Conservation (phyloP, 2,888 invertebrate genomes). For the Dryomyza anilis region DNA sequence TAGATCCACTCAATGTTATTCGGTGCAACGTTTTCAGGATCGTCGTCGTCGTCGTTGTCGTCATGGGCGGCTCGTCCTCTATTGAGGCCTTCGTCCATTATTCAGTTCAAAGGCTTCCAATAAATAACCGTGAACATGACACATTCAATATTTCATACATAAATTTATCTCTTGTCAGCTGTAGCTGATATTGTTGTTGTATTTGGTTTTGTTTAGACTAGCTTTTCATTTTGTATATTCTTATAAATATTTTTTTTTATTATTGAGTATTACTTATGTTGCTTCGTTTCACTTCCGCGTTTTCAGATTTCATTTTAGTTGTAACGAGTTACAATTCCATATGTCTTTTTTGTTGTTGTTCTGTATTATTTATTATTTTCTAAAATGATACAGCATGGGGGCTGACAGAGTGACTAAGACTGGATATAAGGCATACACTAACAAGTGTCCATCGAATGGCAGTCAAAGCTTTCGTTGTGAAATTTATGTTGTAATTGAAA, state of each 20-base stretch:
- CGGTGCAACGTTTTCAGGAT: too few relatives aligned
- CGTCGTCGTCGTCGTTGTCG: too few relatives aligned
- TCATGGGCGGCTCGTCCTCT: too few relatives aligned
- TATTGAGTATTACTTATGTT: neutral
- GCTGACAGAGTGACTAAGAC: neutral
- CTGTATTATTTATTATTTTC: neutral
- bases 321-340: neutral
- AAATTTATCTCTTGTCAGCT: conserved; percentile 28
- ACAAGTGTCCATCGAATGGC: neutral
- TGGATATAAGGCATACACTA: neutral
- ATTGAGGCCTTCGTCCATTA: too few relatives aligned
- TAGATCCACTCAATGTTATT: too few relatives aligned
- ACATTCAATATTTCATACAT: conserved; percentile 25
- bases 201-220: neutral
- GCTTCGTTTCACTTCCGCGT: conserved; percentile 10
- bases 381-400: neutral
- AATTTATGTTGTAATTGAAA: conserved; percentile 42
- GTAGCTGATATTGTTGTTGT: conserved; percentile 7
- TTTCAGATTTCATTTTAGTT: conserved; percentile 24
- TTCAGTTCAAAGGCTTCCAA: too few relatives aligned
- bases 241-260: neutral
- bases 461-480: conserved; percentile 1
- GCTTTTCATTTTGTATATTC: neutral
- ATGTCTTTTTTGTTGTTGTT: neutral
- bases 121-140: conserved; percentile 18